Conservation (phyloP, 2,888 invertebrate genomes). For the Salpingus planirostris region DNA sequence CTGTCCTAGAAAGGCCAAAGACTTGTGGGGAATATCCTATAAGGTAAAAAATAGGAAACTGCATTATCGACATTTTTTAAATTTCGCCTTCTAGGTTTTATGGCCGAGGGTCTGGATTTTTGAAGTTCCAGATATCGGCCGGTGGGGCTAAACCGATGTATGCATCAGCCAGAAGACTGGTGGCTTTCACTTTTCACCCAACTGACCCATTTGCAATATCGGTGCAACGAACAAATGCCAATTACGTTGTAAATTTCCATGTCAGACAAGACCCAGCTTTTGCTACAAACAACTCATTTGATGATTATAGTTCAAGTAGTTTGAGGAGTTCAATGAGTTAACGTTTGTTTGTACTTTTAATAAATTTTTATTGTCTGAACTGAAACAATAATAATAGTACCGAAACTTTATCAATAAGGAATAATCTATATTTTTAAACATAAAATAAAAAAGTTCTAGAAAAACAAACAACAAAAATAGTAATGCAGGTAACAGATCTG, state of each 20-base stretch:
- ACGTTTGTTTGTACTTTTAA: too few species aligned
- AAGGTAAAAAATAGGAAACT: slow-evolving; percentile 46
- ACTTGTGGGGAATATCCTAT: slow-evolving; percentile 89
- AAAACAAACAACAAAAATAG: too few species aligned
- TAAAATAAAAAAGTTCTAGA: too few species aligned
- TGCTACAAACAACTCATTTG: slow-evolving; percentile 8
- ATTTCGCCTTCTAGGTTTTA: slow-evolving; percentile 60
- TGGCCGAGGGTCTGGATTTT: slow-evolving; percentile 66
- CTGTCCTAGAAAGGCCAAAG: slow-evolving; percentile 91
- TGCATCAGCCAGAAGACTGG: slow-evolving; percentile 65
- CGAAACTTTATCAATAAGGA: too few species aligned
- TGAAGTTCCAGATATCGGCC: slow-evolving; percentile 65
- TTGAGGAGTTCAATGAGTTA: too few species aligned
- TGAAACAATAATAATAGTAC: too few species aligned
- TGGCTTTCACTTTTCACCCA: slow-evolving; percentile 94
- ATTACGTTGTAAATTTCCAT: slow-evolving; percentile 93
- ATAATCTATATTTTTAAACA: too few species aligned
- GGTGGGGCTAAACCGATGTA: slow-evolving; percentile 58
- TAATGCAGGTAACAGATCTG: too few species aligned
- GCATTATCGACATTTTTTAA: slow-evolving; percentile 65
- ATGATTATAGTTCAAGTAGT: too few species aligned
- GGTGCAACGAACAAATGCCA: slow-evolving; percentile 84
- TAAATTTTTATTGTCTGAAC: too few species aligned
- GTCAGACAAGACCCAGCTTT: slow-evolving; percentile 47
- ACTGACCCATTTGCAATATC: slow-evolving; percentile 94